Conservation (phyloP, 2,797 vertebrate genomes). For the Moxostoma hubbsi region DNA sequence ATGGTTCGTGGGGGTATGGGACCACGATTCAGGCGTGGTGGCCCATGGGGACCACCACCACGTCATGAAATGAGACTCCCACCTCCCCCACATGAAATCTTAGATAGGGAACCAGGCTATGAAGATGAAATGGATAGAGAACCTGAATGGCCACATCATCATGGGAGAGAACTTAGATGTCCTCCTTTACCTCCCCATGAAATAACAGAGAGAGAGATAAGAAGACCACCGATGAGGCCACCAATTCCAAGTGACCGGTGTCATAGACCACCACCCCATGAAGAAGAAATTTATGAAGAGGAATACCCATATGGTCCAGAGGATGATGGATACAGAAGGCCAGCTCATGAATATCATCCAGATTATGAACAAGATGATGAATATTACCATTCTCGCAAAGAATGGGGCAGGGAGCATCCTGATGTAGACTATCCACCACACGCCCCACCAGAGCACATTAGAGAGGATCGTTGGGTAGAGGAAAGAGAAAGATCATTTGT, state of each 20-base stretch:
- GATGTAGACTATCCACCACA: conserved; percentile 81
- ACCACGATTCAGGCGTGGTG: conserved; percentile 67
- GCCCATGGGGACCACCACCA: conserved; percentile 64
- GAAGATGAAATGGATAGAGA: conserved; percentile 71
- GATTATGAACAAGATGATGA: conserved; percentile 80
- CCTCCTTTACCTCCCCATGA: conserved; percentile 79
- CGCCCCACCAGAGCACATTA: conserved; percentile 82
- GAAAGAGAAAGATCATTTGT: conserved; percentile 82
- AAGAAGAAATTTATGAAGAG: conserved; percentile 72
- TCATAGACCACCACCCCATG: conserved; percentile 71
- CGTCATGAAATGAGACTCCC: conserved; percentile 76
- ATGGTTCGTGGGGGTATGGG: conserved; percentile 67
- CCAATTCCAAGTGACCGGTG: conserved; percentile 69
- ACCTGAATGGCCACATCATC: conserved; percentile 67
- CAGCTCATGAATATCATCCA: conserved; percentile 75
- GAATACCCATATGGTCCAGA: conserved; percentile 72
- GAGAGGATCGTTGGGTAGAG: conserved; percentile 85
- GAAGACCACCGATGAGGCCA: conserved; percentile 66
- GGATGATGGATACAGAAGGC: conserved; percentile 79
- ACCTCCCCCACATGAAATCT: conserved; percentile 75
- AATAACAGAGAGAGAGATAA: conserved; percentile 68
- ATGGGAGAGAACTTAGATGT: conserved; percentile 76
- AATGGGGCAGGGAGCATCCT: conserved; percentile 81
- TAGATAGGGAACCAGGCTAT: conserved; percentile 60
- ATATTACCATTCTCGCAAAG: conserved; percentile 77